Percentiles rank a stretch among this genome's conserved stretches.
These are phyloP conservation scores for Drosophila orena DNA, from an alignment of 1,140 invertebrate genomes.

Conservation along the genomic window DNA sequence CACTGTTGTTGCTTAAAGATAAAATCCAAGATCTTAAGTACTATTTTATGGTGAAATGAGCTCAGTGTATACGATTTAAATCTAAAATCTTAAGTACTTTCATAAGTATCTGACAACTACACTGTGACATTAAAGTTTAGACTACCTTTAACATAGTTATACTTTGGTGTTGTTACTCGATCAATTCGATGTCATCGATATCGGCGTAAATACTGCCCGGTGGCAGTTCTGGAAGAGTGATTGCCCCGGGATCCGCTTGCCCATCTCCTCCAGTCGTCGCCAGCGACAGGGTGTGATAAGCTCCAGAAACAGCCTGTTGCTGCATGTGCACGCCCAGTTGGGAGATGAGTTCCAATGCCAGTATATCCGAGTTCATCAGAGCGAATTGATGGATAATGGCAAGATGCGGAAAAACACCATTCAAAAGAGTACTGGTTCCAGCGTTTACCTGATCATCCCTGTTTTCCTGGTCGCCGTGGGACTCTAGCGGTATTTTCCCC, in stretches of 20 bases:
- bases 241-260: background rate
- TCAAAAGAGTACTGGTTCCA: slow-evolving; percentile 63
- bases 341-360: slow-evolving; percentile 77
- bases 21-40: background rate
- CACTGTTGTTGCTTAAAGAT: background rate
- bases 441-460: slow-evolving; percentile 55
- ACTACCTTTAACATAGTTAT: slow-evolving; percentile 20
- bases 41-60: background rate
- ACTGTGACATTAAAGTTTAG: slow-evolving; percentile 23
- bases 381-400: slow-evolving; percentile 80
- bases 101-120: slow-evolving; percentile 3
- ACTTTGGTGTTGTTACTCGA: slow-evolving; percentile 53
- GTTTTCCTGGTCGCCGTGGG: background rate
- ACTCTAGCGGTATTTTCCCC: background rate
- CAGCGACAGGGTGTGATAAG: slow-evolving; percentile 61
- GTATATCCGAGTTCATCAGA: slow-evolving; percentile 73
- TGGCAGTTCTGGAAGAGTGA: slow-evolving; percentile 33
- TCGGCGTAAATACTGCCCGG: slow-evolving; percentile 73
- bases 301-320: slow-evolving; percentile 67
- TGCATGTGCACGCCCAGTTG: slow-evolving; percentile 81
- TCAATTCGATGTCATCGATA: slow-evolving; percentile 79
- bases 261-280: slow-evolving; percentile 25
- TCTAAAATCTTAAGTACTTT: background rate
- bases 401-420: slow-evolving; percentile 75
- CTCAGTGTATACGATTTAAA: background rate